Percentiles rank a stretch among this genome's conserved stretches.
Conservation (phyloP, 1,140 invertebrate species). For the Cherax destructor region DNA sequence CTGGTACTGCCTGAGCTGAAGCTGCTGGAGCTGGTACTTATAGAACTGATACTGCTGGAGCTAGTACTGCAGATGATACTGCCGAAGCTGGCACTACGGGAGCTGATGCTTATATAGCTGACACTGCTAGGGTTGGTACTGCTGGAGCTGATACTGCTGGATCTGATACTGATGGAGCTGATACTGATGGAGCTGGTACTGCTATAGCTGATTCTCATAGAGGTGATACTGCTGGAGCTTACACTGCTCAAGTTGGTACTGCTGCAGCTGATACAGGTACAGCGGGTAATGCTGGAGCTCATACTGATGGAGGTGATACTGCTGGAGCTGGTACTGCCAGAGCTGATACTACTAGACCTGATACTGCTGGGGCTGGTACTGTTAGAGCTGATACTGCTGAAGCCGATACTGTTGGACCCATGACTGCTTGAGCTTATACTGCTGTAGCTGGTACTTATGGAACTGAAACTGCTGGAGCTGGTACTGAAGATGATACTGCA, state of each 20-base stretch:
- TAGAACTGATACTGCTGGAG: neutral
- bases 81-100: neutral
- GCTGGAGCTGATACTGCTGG: too few relatives aligned
- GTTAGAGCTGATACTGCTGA: too few relatives aligned
- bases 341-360: too few relatives aligned
- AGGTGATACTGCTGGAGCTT: neutral
- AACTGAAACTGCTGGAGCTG: neutral
- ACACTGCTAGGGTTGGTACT: too few relatives aligned
- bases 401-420: neutral
- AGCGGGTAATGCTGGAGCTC: too few relatives aligned
- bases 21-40: neutral
- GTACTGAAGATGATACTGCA: neutral
- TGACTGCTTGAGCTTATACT: neutral
- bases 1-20: neutral
- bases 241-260: neutral
- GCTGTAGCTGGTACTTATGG: neutral
- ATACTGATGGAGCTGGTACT: neutral
- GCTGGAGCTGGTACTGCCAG: neutral
- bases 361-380: too few relatives aligned
- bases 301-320: neutral
- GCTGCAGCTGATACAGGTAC: neutral
- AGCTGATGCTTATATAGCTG: neutral
- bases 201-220: neutral
- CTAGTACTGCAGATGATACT: neutral
- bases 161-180: neutral